phyloP scores from a whole-genome alignment of 2,888 invertebrate species.

The Archaeoteleia sp. region DNA sequence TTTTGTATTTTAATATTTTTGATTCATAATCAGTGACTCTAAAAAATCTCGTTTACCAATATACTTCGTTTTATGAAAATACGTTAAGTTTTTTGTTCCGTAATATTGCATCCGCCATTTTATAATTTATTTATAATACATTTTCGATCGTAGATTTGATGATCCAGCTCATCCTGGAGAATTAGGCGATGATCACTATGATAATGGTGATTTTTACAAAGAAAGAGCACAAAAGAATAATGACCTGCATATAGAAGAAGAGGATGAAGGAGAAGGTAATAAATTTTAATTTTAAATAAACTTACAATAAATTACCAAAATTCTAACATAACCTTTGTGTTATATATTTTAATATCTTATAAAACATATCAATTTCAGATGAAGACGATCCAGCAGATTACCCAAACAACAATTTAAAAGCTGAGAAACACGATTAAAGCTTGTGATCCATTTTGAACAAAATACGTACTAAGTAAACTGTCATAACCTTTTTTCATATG shows the following conservation, averaged over 20 bases:
- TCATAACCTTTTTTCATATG: too few species aligned
- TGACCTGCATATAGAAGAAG: conserved; percentile 65
- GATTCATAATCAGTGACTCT: too few species aligned
- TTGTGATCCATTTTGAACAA: conserved; percentile 12
- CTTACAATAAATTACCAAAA: background rate
- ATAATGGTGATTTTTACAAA: conserved; percentile 65
- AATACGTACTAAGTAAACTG: too few species aligned
- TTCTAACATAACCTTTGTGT: background rate
- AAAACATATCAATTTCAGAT: conserved; percentile 59
- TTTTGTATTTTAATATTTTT: too few species aligned
- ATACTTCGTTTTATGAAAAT: too few species aligned
- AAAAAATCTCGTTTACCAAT: too few species aligned
- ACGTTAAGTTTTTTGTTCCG: background rate
- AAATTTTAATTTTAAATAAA: background rate
- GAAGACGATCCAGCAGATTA: conserved; percentile 64
- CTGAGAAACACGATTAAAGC: conserved; percentile 53
- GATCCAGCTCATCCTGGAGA: conserved; percentile 62
- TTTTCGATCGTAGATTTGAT: conserved; percentile 60
- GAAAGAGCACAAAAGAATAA: conserved; percentile 67
- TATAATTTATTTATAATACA: background rate
- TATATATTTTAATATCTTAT: background rate
- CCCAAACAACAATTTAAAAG: conserved; percentile 57
- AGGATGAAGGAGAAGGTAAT: conserved; percentile 69
- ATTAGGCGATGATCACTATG: conserved; percentile 67
- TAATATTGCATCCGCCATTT: background rate